phyloP scores from a whole-genome alignment of 53 echinoderm and acorn worm genomes.

The Patiria pectinifera region DNA sequence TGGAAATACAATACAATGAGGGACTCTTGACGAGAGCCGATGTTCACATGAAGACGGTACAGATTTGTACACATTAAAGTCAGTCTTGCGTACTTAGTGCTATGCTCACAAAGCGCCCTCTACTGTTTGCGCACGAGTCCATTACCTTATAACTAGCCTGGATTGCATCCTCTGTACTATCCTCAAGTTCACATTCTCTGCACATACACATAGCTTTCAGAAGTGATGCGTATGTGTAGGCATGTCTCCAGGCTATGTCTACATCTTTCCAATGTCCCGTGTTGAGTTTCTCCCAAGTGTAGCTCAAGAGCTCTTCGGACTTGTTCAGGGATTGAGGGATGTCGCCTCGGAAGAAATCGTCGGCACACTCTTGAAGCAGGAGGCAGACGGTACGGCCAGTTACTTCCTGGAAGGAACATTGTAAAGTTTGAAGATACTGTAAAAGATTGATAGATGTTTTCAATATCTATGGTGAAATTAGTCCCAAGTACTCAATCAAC shows the following conservation, averaged over 20 bases:
- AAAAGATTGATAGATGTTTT: too few species aligned
- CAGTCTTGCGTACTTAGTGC: too few species aligned
- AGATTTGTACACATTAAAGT: too few species aligned
- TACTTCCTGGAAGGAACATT: background rate
- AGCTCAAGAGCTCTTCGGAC: slow-evolving; percentile 77
- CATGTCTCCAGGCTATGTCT: slow-evolving; percentile 80
- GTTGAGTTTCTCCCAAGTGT: slow-evolving; percentile 92
- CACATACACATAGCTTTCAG: slow-evolving; percentile 74
- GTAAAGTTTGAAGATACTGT: background rate
- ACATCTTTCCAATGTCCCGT: slow-evolving; percentile 98
- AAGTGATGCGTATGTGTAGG: slow-evolving; percentile 77
- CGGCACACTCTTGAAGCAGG: slow-evolving; percentile 48
- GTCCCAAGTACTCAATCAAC: too few species aligned
- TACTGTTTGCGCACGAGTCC: background rate
- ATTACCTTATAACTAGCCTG: slow-evolving; percentile 36
- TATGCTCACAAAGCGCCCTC: background rate
- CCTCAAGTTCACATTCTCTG: background rate
- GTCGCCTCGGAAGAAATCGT: slow-evolving; percentile 41
- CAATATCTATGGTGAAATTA: too few species aligned
- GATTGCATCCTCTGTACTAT: slow-evolving; percentile 5
- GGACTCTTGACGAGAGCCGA: too few species aligned
- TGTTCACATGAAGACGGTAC: too few species aligned
- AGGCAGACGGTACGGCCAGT: slow-evolving; percentile 3
- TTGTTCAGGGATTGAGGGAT: slow-evolving; percentile 12
- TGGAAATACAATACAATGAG: too few species aligned